Conservation (phyloP, 2,797 vertebrate genomes). For the Pseudopleuronectes americanus region DNA sequence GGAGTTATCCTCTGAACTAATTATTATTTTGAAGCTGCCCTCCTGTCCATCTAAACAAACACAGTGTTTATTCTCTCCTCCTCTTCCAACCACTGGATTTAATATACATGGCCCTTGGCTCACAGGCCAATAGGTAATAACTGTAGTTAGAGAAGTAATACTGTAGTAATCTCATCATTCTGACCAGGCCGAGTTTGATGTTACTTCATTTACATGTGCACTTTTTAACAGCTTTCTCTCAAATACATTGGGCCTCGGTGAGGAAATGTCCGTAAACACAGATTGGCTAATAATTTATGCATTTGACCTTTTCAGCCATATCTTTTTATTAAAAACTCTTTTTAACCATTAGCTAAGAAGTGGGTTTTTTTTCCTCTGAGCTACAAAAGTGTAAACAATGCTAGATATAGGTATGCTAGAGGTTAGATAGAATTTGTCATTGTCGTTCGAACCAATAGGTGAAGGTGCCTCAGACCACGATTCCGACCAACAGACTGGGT, state of each 20-base stretch:
- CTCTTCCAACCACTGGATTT: conserved; percentile 20
- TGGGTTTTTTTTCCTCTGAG: no score
- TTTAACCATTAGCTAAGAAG: not conserved
- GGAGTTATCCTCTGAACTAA: conserved; percentile 58
- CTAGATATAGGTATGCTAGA: not conserved
- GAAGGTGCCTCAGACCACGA: no score
- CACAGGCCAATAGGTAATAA: not conserved
- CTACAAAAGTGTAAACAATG: not conserved
- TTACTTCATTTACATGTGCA: not conserved
- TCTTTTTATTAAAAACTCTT: no score
- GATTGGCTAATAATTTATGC: not conserved
- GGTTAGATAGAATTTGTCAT: no score
- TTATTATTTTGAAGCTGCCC: conserved; percentile 66
- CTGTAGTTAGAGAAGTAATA: not conserved
- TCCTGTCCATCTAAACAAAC: conserved; percentile 59
- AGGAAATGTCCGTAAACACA: no score
- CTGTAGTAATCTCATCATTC: not conserved
- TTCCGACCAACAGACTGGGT: no score
- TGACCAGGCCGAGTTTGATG: not conserved
- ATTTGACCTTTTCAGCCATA: not conserved
- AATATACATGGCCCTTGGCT: not conserved
- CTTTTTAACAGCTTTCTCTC: not conserved
- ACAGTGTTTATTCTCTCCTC: conserved; percentile 42
- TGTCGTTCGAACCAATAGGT: no score
- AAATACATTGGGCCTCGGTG: not conserved